These are phyloP conservation scores for Drosophila affinis DNA, from an alignment of 2,888 invertebrate genomes.

Conservation along the genomic window DNA sequence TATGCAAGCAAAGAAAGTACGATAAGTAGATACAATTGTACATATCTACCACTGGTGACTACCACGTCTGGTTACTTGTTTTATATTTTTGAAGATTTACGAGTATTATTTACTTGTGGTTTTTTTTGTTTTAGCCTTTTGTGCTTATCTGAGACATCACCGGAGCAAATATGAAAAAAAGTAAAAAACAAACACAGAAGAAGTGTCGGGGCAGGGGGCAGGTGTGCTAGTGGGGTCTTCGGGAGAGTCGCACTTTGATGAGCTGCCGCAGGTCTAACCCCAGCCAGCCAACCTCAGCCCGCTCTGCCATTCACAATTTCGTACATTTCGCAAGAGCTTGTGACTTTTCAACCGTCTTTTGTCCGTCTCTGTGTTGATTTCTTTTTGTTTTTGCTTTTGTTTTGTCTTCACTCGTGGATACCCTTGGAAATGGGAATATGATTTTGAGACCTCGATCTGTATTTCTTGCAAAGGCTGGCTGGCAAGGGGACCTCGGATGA, in stretches of 20 bases:
- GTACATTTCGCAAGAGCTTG: constrained; percentile 51
- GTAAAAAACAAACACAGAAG: not conserved
- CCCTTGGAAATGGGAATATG: not conserved
- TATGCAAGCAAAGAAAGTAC: constrained; percentile 1
- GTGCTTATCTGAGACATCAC: not conserved
- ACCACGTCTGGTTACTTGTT: not conserved
- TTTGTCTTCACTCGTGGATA: not conserved
- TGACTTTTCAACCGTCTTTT: constrained; percentile 49
- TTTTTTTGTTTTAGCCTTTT: not conserved
- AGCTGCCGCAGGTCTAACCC: constrained; percentile 36
- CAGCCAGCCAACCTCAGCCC: not conserved
- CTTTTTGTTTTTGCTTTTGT: not conserved
- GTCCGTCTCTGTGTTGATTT: constrained; percentile 9
- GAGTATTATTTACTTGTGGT: not conserved
- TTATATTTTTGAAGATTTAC: not conserved
- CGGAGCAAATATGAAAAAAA: not conserved
- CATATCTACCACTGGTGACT: not conserved
- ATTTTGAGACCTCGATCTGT: too few species aligned
- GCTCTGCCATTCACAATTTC: constrained; percentile 7
- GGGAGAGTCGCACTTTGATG: constrained; percentile 50
- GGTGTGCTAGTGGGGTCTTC: not conserved
- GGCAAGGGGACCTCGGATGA: too few species aligned
- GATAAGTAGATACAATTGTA: too few species aligned
- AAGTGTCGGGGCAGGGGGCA: not conserved
- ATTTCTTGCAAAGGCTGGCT: too few species aligned